Evolutionary conservation across 2,113 vertebrate species (phyloP).

Genomic region (Fregata magnificens): DNA sequence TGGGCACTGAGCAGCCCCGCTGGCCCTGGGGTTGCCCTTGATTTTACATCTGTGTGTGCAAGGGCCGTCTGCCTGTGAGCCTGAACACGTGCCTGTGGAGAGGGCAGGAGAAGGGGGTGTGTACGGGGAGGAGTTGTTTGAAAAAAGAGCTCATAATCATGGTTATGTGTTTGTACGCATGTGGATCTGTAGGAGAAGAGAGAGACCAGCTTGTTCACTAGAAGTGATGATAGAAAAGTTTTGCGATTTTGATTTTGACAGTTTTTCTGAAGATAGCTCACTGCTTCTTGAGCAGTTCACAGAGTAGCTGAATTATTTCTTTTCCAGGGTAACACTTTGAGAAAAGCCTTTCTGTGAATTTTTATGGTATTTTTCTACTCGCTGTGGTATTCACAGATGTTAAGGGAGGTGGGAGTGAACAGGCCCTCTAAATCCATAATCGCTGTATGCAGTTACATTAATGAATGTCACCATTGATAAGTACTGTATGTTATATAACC

Average conservation of each 20-base stretch:
- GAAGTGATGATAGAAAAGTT: background rate
- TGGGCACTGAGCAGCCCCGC: background rate
- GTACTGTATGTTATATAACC: background rate
- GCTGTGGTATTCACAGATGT: background rate
- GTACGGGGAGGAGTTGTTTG: background rate
- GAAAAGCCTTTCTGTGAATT: background rate
- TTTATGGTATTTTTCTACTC: constrained; percentile 17
- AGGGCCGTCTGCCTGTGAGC: background rate
- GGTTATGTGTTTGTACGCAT: background rate
- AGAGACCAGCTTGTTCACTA: background rate
- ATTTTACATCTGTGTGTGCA: background rate
- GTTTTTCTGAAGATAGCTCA: background rate
- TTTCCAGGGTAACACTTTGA: background rate
- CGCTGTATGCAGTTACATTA: background rate
- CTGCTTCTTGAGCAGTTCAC: background rate
- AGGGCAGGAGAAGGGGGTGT: background rate
- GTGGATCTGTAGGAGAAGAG: background rate
- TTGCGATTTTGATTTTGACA: background rate
- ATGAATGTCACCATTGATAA: background rate
- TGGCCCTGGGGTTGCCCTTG: background rate
- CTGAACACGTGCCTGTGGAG: fast-evolving
- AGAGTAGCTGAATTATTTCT: background rate
- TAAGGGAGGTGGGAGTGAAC: background rate
- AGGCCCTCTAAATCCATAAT: background rate
- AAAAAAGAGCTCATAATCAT: background rate